A percentile compares a stretch with the other conserved stretches of the same genome.
Evolutionary conservation across 2,888 invertebrate genomes (phyloP).

Genomic region (Leistus spinibarbis): DNA sequence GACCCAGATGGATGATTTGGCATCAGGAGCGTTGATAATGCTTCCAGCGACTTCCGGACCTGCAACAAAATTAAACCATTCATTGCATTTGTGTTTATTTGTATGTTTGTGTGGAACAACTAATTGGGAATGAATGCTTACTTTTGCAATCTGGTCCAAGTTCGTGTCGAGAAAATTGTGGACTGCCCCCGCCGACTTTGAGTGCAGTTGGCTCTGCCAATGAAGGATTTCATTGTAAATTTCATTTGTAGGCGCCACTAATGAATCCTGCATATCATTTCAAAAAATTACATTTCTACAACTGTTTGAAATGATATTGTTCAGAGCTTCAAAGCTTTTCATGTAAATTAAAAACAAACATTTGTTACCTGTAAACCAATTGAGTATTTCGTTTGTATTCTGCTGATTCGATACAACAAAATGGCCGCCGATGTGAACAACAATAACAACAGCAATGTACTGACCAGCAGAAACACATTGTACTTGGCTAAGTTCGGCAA

Average conservation of each 20-base stretch:
- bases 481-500: constrained; percentile 56
- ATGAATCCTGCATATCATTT: constrained; percentile 50
- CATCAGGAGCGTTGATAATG: constrained; percentile 69
- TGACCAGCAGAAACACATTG: constrained; percentile 61
- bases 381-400: constrained; percentile 55
- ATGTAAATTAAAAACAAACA: too few species aligned
- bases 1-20: constrained; percentile 45
- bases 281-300: not conserved
- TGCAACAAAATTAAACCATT: constrained; percentile 52
- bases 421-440: constrained; percentile 64
- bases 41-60: constrained; percentile 83
- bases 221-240: constrained; percentile 71
- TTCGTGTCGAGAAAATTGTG: constrained; percentile 78
- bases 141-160: constrained; percentile 82
- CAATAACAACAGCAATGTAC: constrained; percentile 62
- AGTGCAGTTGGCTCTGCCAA: constrained; percentile 73
- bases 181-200: constrained; percentile 73
- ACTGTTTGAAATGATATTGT: constrained; percentile 1
- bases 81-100: not conserved
- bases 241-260: constrained; percentile 61
- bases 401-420: constrained; percentile 63
- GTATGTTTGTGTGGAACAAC: not conserved
- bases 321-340: not conserved
- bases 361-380: constrained; percentile 55
- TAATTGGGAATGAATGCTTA: constrained; percentile 50